A percentile compares a stretch with the other conserved stretches of the same genome.
phyloP scores from a whole-genome alignment of 1,140 invertebrate genomes.

The Pinna nobilis region DNA sequence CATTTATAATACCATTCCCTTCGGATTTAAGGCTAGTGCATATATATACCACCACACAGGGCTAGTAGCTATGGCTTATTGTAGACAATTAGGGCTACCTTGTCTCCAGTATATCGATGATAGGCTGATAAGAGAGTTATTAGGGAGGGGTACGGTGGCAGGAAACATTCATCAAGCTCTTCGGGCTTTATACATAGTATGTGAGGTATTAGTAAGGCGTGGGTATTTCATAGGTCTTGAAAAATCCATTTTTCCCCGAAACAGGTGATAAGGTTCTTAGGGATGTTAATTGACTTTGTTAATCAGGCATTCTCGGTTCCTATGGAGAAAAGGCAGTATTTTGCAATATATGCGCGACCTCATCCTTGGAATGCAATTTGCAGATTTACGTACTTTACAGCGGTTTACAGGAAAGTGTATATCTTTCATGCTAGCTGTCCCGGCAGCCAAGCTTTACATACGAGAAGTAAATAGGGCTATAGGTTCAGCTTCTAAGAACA shows the following conservation, averaged over 20 bases:
- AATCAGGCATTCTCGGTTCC: slow-evolving; percentile 30
- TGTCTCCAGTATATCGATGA: slow-evolving; percentile 46
- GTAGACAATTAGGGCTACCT: slow-evolving; percentile 21
- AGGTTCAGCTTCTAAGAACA: not conserved
- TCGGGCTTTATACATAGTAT: slow-evolving; percentile 20
- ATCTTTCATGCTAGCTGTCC: slow-evolving; percentile 38
- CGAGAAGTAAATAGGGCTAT: slow-evolving; percentile 32
- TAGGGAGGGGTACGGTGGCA: no score
- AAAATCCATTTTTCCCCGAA: slow-evolving; percentile 10
- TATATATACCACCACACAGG: slow-evolving; percentile 35
- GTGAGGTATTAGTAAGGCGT: slow-evolving; percentile 13
- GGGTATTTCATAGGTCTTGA: slow-evolving; percentile 13
- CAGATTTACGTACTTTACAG: slow-evolving; percentile 26
- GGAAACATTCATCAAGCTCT: no score
- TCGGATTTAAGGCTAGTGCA: slow-evolving; percentile 44
- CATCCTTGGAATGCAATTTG: not conserved
- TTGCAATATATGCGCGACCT: slow-evolving; percentile 21
- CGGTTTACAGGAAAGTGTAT: slow-evolving; percentile 35
- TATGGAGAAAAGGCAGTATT: slow-evolving; percentile 20
- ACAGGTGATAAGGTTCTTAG: slow-evolving; percentile 10
- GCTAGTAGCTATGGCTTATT: slow-evolving; percentile 23
- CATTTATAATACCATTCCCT: slow-evolving; percentile 36
- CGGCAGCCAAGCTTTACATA: slow-evolving; percentile 32
- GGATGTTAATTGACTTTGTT: slow-evolving; percentile 33
- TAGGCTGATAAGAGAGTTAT: not conserved